Evolutionary conservation across 2,113 vertebrate genomes (phyloP).

Genomic region (Reinhardtius hippoglossoides): DNA sequence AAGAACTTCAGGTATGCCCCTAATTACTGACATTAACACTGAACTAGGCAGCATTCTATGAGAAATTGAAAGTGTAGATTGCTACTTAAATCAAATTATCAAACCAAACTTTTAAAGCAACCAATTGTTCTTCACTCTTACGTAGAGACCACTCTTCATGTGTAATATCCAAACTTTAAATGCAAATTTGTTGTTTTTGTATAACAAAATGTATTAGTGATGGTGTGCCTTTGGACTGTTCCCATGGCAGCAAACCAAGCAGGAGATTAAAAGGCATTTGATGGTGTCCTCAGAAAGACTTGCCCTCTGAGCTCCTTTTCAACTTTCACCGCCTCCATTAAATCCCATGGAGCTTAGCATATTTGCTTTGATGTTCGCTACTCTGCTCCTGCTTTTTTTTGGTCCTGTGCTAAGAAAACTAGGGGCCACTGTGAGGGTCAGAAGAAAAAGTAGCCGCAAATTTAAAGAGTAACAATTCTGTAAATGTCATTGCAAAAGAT

Average conservation of each 20-base stretch:
- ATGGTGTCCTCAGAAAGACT: conserved; percentile 60
- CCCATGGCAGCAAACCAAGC: conserved; percentile 59
- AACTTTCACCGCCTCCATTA: conserved; percentile 32
- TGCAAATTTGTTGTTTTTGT: too few species aligned
- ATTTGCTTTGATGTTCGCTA: conserved; percentile 80
- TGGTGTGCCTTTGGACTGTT: conserved; percentile 32
- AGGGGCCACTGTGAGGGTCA: conserved; percentile 42
- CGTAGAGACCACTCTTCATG: too few species aligned
- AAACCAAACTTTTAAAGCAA: too few species aligned
- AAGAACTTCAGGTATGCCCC: conserved; percentile 93
- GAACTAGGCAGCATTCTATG: background rate
- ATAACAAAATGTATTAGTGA: background rate
- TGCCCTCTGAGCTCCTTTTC: conserved; percentile 19
- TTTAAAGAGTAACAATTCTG: background rate
- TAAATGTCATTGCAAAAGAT: background rate
- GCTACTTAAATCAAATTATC: too few species aligned
- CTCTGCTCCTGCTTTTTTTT: conserved; percentile 32
- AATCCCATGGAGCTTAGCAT: conserved; percentile 74
- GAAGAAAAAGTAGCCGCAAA: conserved; percentile 3
- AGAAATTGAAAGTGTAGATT: background rate
- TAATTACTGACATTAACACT: background rate
- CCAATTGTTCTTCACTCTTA: too few species aligned
- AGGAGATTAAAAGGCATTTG: conserved; percentile 65
- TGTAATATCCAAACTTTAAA: too few species aligned
- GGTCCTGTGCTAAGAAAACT: conserved; percentile 12